phyloP scores from a whole-genome alignment of 2,888 invertebrate species.

The Drosophila phalerata region DNA sequence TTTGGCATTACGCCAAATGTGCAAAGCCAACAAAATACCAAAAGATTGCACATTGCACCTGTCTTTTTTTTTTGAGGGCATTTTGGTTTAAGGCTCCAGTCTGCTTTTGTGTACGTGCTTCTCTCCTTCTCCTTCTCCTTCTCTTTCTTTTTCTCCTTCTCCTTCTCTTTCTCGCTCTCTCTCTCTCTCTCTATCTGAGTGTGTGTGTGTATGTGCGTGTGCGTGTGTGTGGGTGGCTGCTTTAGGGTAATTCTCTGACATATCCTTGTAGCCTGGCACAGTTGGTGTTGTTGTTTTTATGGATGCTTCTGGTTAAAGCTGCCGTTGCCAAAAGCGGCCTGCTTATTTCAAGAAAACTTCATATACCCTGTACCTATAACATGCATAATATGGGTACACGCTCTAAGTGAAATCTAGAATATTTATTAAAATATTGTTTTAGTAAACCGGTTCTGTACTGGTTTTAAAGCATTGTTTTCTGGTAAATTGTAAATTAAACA shows the following conservation, averaged over 20 bases:
- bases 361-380: conserved; percentile 18
- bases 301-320: conserved; percentile 31
- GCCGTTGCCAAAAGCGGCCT: conserved; percentile 30
- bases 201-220: conserved; percentile 17
- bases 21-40: conserved; percentile 83
- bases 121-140: background rate
- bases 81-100: conserved; percentile 67
- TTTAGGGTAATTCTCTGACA: conserved; percentile 58
- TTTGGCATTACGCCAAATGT: conserved; percentile 83
- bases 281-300: conserved; percentile 33
- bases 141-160: background rate
- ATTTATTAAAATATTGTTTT: too few relatives aligned
- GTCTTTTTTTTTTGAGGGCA: conserved; percentile 67
- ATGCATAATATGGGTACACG: background rate
- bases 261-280: conserved; percentile 52
- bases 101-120: conserved; percentile 52
- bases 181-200: conserved; percentile 1
- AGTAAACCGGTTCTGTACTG: too few relatives aligned
- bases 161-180: too few relatives aligned
- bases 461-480: too few relatives aligned
- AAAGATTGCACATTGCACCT: conserved; percentile 80
- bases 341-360: conserved; percentile 21
- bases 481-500: too few relatives aligned
- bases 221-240: conserved; percentile 27
- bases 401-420: too few relatives aligned